Evolutionary conservation across 2,888 invertebrate species (phyloP).

Genomic region (Eristalis intricaria): DNA sequence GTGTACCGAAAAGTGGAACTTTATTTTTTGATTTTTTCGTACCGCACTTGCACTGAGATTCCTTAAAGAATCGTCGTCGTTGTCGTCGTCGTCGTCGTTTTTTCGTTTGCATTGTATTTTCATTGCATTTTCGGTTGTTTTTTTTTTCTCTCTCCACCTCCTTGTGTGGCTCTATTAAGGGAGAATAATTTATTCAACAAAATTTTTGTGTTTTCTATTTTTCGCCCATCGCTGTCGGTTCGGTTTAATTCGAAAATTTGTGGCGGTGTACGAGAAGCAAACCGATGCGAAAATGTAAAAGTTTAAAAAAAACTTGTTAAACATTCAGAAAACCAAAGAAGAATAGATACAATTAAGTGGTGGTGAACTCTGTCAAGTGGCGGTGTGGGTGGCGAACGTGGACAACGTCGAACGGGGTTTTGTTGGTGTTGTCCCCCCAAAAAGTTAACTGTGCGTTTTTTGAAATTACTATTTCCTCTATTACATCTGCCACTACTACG

Average conservation of each 20-base stretch:
- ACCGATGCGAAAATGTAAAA: background rate
- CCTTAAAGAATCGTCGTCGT: slow-evolving; percentile 34
- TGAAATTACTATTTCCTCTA: background rate
- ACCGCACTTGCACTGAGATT: slow-evolving; percentile 65
- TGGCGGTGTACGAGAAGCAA: background rate
- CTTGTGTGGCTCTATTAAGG: background rate
- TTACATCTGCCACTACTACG: slow-evolving; percentile 8
- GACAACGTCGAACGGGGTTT: background rate
- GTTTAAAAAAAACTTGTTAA: background rate
- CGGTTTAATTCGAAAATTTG: background rate
- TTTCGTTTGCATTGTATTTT: background rate
- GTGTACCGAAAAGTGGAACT: slow-evolving; percentile 69
- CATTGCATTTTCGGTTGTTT: background rate
- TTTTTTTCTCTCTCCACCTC: background rate
- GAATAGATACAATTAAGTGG: background rate
- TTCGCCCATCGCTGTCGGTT: background rate
- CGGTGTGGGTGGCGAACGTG: background rate
- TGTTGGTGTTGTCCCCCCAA: background rate
- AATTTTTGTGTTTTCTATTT: background rate
- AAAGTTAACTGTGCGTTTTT: background rate
- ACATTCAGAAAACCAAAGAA: background rate
- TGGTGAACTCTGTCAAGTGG: background rate
- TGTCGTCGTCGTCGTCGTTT: slow-evolving; percentile 40
- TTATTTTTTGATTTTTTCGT: slow-evolving; percentile 21
- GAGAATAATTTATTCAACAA: background rate